phyloP scores from a whole-genome alignment of 92 coral and sea anemone species.

The Parazoanthus atlanticus region DNA sequence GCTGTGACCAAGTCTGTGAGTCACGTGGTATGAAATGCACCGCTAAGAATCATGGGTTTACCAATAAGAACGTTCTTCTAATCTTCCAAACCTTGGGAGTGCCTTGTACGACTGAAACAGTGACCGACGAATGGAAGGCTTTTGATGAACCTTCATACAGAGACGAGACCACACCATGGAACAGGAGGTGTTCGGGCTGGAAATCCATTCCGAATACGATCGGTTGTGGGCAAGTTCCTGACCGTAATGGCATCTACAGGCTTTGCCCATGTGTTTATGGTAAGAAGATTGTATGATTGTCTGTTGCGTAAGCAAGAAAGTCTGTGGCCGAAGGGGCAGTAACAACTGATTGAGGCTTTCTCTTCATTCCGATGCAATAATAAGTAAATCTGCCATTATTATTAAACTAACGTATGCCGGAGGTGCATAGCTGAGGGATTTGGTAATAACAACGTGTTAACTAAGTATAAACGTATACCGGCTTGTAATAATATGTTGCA shows the following conservation, averaged over 20 bases:
- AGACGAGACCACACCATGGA: neutral
- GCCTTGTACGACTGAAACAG: neutral
- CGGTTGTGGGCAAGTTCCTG: neutral
- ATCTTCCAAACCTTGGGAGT: constrained; percentile 25
- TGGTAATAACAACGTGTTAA: too few species aligned
- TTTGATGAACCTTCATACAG: neutral
- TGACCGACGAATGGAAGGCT: neutral
- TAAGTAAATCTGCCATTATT: too few species aligned
- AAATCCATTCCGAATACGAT: neutral
- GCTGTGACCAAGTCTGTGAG: constrained; percentile 9
- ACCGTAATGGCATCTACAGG: neutral
- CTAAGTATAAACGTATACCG: too few species aligned
- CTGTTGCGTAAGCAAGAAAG: too few species aligned
- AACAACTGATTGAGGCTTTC: too few species aligned
- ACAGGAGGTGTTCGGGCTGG: neutral
- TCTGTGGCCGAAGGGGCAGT: too few species aligned
- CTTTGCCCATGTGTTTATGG: constrained; percentile 23
- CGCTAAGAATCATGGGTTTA: constrained; percentile 32
- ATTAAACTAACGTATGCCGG: too few species aligned
- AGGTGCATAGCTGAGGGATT: too few species aligned
- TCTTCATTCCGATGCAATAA: too few species aligned
- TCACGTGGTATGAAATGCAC: neutral
- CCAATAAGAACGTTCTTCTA: neutral
- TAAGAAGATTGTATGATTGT: neutral
- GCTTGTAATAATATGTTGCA: too few species aligned